Evolutionary conservation across 2,888 invertebrate genomes (phyloP).

Genomic region (Drosophila trichaetosa): DNA sequence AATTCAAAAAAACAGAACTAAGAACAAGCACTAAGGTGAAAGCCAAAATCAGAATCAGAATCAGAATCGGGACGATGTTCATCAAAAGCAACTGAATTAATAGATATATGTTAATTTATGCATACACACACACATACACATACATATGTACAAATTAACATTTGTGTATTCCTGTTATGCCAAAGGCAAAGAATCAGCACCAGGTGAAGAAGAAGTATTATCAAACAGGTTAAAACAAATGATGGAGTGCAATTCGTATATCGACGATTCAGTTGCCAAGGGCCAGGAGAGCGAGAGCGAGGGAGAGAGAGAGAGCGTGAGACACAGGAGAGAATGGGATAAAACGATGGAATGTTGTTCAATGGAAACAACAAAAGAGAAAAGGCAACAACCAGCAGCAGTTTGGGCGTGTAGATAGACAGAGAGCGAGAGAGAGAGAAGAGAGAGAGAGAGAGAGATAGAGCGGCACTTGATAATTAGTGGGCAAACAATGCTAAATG

Average conservation of each 20-base stretch:
- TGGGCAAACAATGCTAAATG: constrained; percentile 37
- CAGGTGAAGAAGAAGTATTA: background rate
- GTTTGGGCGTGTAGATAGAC: background rate
- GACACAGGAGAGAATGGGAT: background rate
- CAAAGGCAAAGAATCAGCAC: background rate
- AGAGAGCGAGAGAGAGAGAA: constrained; percentile 3
- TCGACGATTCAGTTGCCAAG: constrained; percentile 34
- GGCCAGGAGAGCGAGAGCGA: constrained; percentile 23
- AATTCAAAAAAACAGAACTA: background rate
- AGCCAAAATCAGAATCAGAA: background rate
- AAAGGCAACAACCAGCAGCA: background rate
- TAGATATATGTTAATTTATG: background rate
- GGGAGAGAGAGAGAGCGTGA: constrained; percentile 1
- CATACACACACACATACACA: background rate
- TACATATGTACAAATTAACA: background rate
- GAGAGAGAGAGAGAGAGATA: constrained; percentile 2
- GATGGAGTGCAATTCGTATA: constrained; percentile 53
- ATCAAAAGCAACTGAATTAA: constrained; percentile 5
- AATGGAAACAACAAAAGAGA: constrained; percentile 18
- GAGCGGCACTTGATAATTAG: constrained; percentile 32
- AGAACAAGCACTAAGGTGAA: background rate
- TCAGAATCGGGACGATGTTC: constrained; percentile 11
- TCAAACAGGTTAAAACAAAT: constrained; percentile 20
- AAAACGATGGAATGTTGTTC: constrained; percentile 47
- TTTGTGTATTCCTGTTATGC: background rate